Base-by-base conservation (phyloP, 1,140 invertebrate genomes). In the Drosophila persimilis region DNA sequence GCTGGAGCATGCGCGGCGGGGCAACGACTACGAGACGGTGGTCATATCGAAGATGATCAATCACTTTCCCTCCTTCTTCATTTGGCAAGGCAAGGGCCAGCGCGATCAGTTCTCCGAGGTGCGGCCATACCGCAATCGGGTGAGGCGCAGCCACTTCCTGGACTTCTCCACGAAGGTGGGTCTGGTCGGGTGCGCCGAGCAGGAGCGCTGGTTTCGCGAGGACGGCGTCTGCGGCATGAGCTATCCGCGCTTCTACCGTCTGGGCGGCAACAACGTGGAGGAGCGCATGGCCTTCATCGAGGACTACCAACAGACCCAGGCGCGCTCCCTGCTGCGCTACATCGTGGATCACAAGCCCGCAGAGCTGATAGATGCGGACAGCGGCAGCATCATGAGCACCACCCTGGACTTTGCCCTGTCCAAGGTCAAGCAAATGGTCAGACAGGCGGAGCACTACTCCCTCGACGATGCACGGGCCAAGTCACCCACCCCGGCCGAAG, bases 321-420 rank as follows among this genome's bases (percentile, higher is more conserved):
- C 97, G 73, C 93, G 97, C 48, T 95, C 94, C 72, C 92, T 98
- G 24, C 89, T 98, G 13, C 96, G 96, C 81, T 96, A 95, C 94
- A 80, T 97, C n/a, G 92, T 95, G 0, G 92, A 93, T 20, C 73
- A 84, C 7, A 44, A 55, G 3, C 63, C 74, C 1, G 6, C 41
- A 7, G 76, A 78, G 6, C 3, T 90, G 26, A 51, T 74, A 2
- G 77, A 88, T 31, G 39, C 57, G 7, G 74, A 81, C 0, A 44
- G 56, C 39, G 89, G 89, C 3, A 47, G 55, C 2, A 54, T 90
- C 22, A 81, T 92, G 7, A 89, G 93, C 46, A 89, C 91, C 46
- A 90, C 92, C 3, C 90, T 94, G 50, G 91, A 94, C 57, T 94
- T 94, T 80, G 94, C 94, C 6, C 67, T 94, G 44, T 70, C 41